Base-by-base conservation (phyloP, 2,888 invertebrate species). In the Acrobasis suavella region DNA sequence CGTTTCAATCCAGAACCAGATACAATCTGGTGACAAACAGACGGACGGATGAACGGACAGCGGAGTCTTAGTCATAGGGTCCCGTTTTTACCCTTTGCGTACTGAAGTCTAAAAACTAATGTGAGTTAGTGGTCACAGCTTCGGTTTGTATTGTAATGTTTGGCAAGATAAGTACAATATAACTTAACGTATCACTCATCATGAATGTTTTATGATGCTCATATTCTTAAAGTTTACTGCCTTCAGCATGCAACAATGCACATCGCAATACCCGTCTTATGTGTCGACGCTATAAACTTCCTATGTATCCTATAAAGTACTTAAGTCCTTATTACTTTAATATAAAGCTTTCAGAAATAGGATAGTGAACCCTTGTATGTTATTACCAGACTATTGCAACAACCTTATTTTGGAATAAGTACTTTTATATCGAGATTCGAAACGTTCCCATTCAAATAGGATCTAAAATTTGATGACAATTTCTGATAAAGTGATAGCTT, bases 251-350 rank as follows among this genome's bases (percentile, higher is more conserved):
- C 56, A 56, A 56, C 56, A 56, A 56, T 22, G 56, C 56, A 39
- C 55, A 10, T 39, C 39, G 55, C 55, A 55, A 55, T 55, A 55
- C 39, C 55, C 9, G 55, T 42, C 42, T 56, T 42, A 22, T 14
- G 51, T 49, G 46, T 15, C 37, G 14, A 14, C 16, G 55, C 22
- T 56, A 22, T 46, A 46, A 42, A 56, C 17, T 17, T 1, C 17
- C 22, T n/a, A 52, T 37, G 52, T 37, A 37, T 63, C 55, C 12
- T 16, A 55, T 55, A 55, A 55, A 56, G 56, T 42, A 52, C 52
- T 52, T 52, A 17, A 56, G 9, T 46, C 56, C 14, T 56, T 55
- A 42, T 42, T 22, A 46, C 46, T 46, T 46, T 46, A n/a, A 14
- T 46, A n/a, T 46, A 46, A 3, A 46, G 46, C 14, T 46, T n/a